phyloP scores from a whole-genome alignment of 2,113 vertebrate species.

The Tachycineta bicolor region DNA sequence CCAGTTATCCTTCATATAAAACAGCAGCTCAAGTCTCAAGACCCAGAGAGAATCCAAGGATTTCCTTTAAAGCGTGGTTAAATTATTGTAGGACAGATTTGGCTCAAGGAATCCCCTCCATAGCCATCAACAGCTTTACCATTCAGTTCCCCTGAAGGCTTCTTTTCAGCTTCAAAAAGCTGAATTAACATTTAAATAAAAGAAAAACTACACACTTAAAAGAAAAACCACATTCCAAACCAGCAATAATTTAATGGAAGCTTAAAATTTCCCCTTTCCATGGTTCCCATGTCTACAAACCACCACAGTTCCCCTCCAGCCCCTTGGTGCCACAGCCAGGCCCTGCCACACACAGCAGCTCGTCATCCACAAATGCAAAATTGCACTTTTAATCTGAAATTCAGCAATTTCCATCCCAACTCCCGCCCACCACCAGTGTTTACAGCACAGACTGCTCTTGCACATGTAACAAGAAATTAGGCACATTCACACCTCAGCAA shows the following conservation, averaged over 20 bases:
- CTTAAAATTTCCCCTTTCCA: not conserved
- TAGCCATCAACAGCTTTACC: not conserved
- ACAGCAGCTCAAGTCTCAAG: not conserved
- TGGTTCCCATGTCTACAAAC: fast-evolving
- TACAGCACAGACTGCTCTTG: not conserved
- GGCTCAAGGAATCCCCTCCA: not conserved
- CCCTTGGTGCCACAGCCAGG: not conserved
- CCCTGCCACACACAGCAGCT: not conserved
- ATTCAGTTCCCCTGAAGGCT: not conserved
- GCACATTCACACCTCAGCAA: not conserved
- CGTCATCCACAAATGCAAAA: not conserved
- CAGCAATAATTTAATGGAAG: not conserved
- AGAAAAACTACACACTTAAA: not conserved
- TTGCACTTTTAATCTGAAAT: not conserved
- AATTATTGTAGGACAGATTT: not conserved
- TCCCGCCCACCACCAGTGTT: not conserved
- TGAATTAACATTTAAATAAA: not conserved
- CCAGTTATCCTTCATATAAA: not conserved
- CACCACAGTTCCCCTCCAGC: not conserved
- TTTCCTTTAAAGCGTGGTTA: not conserved
- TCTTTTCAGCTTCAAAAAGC: not conserved
- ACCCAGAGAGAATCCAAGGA: not conserved
- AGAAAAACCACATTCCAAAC: not conserved
- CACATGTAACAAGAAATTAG: not conserved
- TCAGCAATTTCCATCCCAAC: not conserved